Percentiles rank a stretch among this genome's conserved stretches.
Evolutionary conservation across 1,140 invertebrate genomes (phyloP).

Genomic region (Macrobrachium rosenbergii): DNA sequence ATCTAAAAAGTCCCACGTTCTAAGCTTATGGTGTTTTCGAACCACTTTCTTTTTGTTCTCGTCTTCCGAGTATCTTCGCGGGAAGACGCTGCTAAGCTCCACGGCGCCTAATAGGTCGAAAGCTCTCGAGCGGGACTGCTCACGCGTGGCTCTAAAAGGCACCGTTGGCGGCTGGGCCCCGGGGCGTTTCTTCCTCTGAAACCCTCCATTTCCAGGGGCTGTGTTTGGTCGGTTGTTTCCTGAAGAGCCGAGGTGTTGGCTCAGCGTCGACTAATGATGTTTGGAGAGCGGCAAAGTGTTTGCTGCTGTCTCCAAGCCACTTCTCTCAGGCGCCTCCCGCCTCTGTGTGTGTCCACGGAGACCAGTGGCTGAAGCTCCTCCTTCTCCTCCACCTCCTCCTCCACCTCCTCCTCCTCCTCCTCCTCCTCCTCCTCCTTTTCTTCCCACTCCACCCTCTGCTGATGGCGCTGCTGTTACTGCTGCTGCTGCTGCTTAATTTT

Average conservation of each 20-base stretch:
- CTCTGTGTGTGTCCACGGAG: conserved; percentile 25
- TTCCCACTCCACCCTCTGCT: background rate
- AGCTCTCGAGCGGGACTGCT: background rate
- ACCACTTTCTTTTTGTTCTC: conserved; percentile 36
- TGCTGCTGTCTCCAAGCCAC: conserved; percentile 62
- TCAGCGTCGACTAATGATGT: conserved; percentile 62
- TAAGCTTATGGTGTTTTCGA: conserved; percentile 51
- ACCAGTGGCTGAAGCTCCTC: conserved; percentile 13
- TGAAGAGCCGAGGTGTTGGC: conserved; percentile 57
- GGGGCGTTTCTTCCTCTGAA: conserved; percentile 16
- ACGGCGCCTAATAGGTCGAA: background rate
- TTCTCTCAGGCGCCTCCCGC: conserved; percentile 59
- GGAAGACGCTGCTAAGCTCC: conserved; percentile 16
- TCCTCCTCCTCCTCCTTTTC: background rate
- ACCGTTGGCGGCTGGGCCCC: background rate
- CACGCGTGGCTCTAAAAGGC: background rate
- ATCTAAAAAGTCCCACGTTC: conserved; percentile 33
- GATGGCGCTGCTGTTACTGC: background rate
- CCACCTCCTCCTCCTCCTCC: background rate
- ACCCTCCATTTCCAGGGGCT: conserved; percentile 47
- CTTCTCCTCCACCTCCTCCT: no score
- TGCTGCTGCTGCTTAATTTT: no score
- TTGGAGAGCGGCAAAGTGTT: conserved; percentile 58
- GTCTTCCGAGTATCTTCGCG: conserved; percentile 45
- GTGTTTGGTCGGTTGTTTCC: conserved; percentile 59